phyloP scores from a whole-genome alignment of 1,140 invertebrate species.

The Drosophila pectinifera region DNA sequence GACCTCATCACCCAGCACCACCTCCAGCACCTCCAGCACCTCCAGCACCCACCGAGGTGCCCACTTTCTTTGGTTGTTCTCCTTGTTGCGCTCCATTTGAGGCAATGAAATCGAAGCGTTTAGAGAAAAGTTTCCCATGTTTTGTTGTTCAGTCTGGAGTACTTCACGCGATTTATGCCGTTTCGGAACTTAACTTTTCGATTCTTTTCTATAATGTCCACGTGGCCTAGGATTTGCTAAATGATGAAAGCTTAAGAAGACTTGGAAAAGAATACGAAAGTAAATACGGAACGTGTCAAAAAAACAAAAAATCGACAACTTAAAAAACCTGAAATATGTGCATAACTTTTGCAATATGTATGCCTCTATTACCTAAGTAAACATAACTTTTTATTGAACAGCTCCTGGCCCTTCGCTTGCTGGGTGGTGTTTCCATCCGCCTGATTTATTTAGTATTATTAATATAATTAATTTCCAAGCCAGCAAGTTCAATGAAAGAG shows the following conservation, averaged over 20 bases:
- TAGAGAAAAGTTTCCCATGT: slow-evolving; percentile 36
- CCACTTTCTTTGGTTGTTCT: slow-evolving; percentile 11
- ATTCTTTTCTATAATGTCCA: not conserved
- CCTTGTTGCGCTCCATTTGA: slow-evolving; percentile 67
- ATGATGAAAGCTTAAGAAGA: slow-evolving; percentile 5
- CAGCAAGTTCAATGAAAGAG: no score
- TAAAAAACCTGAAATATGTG: not conserved
- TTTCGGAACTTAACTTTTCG: slow-evolving; percentile 41
- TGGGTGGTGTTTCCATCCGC: no score
- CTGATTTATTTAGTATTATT: not conserved
- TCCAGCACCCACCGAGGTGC: not conserved
- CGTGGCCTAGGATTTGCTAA: not conserved
- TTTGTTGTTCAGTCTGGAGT: slow-evolving; percentile 37
- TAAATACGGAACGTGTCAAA: slow-evolving; percentile 4
- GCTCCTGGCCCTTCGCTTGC: no score
- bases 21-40: no score
- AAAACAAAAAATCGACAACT: not conserved
- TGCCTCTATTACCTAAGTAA: not conserved
- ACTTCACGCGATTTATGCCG: slow-evolving; percentile 37
- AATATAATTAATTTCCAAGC: no score
- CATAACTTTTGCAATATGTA: no score
- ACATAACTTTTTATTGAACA: slow-evolving; percentile 2
- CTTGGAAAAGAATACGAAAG: not conserved
- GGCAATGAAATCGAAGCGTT: slow-evolving; percentile 60
- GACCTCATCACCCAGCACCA: not conserved